Evolutionary conservation across 2,797 vertebrate genomes (phyloP).

Genomic region (Ammospiza maritima): DNA sequence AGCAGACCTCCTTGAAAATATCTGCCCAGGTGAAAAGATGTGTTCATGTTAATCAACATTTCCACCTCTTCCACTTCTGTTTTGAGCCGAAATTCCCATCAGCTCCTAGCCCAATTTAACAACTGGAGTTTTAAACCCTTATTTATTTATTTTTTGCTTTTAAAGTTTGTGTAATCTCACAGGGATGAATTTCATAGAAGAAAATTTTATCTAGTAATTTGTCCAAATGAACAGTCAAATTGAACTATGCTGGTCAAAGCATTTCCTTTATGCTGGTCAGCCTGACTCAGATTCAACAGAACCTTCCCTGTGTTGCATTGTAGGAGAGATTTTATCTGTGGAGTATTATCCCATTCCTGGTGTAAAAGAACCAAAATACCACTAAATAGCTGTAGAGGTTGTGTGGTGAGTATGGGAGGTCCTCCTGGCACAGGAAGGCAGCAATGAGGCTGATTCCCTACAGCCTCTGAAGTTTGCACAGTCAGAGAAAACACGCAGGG

Average conservation of each 20-base stretch:
- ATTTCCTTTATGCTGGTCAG: background rate
- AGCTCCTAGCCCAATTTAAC: background rate
- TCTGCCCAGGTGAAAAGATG: background rate
- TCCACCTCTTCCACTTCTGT: background rate
- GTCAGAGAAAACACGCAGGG: background rate
- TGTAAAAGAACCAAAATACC: background rate
- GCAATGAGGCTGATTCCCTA: background rate
- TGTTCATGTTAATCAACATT: background rate
- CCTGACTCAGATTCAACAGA: background rate
- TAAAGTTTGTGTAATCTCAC: background rate
- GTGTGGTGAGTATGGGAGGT: background rate
- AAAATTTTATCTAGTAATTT: background rate
- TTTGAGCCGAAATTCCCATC: background rate
- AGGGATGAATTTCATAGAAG: background rate
- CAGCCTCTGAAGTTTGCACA: background rate
- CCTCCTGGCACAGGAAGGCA: background rate
- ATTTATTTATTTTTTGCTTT: background rate
- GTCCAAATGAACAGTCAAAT: background rate
- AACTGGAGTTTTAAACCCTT: background rate
- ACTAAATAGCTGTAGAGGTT: background rate
- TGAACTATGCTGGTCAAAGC: background rate
- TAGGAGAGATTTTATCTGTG: background rate
- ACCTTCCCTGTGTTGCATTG: background rate
- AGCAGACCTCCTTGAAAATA: background rate
- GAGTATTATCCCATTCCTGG: background rate